phyloP scores from a whole-genome alignment of 2,888 invertebrate species.

The Synanthedon tipuliformis region DNA sequence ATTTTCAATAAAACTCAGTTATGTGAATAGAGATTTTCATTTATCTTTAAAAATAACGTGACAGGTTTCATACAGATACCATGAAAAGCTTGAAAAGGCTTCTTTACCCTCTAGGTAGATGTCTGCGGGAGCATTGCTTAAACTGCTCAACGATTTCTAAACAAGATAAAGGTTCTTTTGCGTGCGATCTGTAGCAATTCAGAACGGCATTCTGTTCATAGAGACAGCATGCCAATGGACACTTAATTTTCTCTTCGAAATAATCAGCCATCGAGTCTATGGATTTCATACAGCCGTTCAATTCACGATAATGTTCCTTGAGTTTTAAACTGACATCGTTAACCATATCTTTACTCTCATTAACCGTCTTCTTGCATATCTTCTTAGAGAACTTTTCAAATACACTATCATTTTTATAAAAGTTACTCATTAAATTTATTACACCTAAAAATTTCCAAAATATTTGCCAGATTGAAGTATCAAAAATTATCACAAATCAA shows the following conservation, averaged over 20 bases:
- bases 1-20: background rate
- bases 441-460: conserved; percentile 6
- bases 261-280: conserved; percentile 7
- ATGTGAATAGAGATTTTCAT: too few species aligned
- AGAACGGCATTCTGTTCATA: conserved; percentile 9
- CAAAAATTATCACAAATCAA: conserved; percentile 12
- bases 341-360: conserved; percentile 5
- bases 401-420: conserved; percentile 5
- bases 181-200: conserved; percentile 13
- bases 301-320: conserved; percentile 11
- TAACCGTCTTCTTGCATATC: conserved; percentile 9
- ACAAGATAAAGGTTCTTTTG: conserved; percentile 15
- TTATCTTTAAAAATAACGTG: too few species aligned
- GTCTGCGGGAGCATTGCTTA: conserved; percentile 16
- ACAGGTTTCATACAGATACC: too few species aligned
- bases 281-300: conserved; percentile 9
- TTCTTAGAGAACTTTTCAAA: conserved; percentile 8
- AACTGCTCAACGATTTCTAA: conserved; percentile 13
- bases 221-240: conserved; percentile 8
- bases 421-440: conserved; percentile 4
- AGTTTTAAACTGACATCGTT: conserved; percentile 10
- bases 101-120: background rate
- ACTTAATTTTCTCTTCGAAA: conserved; percentile 1
- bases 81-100: too few species aligned
- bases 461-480: conserved; percentile 9